Base-by-base conservation (phyloP, 2,888 invertebrate species). In the Phyllotreta cruciferae region DNA sequence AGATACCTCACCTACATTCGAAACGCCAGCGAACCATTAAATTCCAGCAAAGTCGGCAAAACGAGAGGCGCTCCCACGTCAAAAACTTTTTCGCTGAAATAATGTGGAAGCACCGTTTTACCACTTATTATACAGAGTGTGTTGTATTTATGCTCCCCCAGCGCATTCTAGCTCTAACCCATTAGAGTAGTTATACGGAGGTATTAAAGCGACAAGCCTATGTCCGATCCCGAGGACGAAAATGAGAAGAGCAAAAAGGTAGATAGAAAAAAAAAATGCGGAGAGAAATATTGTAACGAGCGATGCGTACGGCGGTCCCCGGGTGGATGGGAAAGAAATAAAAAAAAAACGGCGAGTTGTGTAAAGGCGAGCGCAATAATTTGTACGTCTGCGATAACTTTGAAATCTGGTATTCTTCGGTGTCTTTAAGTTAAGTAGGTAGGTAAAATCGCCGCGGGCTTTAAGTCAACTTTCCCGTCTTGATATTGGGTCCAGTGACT, bases 401-500 rank as follows among this genome's bases (percentile, higher is more conserved):
- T 67, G 61, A 67, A 65, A 63, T 67, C 63, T 63, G 64, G 67
- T 65, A 63, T 65, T 65, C 60, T 67, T 63, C 61, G 65, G 56
- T 65, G 67, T 67, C 67, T 67, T 64, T 63, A 61, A 55, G 56
- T 70, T 70, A 72, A 72, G 71, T 72, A 72, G 72, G 72, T 70
- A 70, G 71, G 65, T 64, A 66, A 63, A 64, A 62, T 57, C 50
- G 61, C 71, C 65, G 44, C 37, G 60, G 71, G 72, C 68, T 63
- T 64, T 66, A 67, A 66, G 66, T 62, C 72, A 70, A 72, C 72
- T 72, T 72, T 72, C 72, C 71, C 70, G 69, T 69, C 69, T 70
- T 66, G 68, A 64, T 69, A 69, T 71, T 66, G 71, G 70, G 71
- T 71, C 71, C 71, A 69, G 63, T 69, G 71, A 71, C 71, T 70